These are phyloP conservation scores for Adineta ricciae DNA, from an alignment of 2,888 invertebrate genomes.

Conservation along the genomic window DNA sequence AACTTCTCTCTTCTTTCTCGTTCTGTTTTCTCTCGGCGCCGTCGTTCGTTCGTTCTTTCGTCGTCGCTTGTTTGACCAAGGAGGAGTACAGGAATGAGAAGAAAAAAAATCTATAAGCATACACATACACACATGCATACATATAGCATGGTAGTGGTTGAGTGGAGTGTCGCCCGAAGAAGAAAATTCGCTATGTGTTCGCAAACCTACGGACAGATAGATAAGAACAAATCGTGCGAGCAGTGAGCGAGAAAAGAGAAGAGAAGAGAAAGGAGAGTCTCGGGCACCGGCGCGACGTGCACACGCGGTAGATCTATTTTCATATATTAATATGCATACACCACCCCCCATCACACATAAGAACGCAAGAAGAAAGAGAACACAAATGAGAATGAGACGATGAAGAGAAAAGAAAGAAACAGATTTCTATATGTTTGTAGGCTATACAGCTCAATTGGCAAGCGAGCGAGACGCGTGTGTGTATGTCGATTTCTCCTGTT, in stretches of 20 bases:
- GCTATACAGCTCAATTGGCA: conserved; percentile 3
- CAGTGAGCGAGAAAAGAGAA: not conserved
- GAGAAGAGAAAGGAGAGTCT: not conserved
- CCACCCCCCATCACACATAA: conserved; percentile 8
- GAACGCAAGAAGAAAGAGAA: conserved; percentile 15
- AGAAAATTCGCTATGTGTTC: not conserved
- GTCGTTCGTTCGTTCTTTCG: not conserved
- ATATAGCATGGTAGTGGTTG: not conserved
- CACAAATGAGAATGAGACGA: conserved; percentile 5
- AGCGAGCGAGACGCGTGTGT: not conserved
- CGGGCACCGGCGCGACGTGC: not conserved
- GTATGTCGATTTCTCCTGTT: conserved; percentile 13
- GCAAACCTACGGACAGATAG: not conserved
- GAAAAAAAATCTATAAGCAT: conserved; percentile 2
- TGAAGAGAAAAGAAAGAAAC: not conserved
- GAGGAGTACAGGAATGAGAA: conserved; percentile 13
- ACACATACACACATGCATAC: not conserved
- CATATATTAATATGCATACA: conserved; percentile 13
- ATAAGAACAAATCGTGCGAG: conserved; percentile 15
- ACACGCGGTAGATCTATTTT: conserved; percentile 6
- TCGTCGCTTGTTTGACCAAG: conserved; percentile 5
- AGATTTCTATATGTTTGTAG: conserved; percentile 5
- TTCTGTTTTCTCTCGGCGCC: not conserved
- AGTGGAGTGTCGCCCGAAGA: conserved; percentile 7
- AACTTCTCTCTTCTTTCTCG: not conserved